These are phyloP conservation scores for Listronotus oregonensis DNA, from an alignment of 1,140 invertebrate species.

Conservation along the genomic window DNA sequence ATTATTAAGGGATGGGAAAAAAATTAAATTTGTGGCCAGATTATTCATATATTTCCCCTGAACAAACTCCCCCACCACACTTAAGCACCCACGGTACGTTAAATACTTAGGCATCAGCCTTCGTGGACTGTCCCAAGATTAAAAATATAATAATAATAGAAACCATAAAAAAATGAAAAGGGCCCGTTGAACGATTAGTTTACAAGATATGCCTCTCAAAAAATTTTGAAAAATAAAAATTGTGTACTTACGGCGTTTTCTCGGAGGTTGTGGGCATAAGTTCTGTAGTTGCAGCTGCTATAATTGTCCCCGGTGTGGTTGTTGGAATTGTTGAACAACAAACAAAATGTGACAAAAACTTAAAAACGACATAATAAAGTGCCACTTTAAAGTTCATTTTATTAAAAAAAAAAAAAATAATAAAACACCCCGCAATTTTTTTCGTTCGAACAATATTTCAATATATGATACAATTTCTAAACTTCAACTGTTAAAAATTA, in stretches of 20 bases:
- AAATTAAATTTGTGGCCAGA: too few species aligned
- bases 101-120: too few species aligned
- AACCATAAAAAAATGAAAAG: too few species aligned
- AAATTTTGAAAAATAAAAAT: background rate
- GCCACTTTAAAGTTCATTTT: slow-evolving; percentile 24
- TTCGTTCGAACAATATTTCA: slow-evolving; percentile 14
- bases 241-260: slow-evolving; percentile 39
- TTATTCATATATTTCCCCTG: too few species aligned
- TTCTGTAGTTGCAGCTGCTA: slow-evolving; percentile 35
- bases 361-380: slow-evolving; percentile 27
- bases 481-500: slow-evolving; percentile 27
- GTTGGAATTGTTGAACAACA: slow-evolving; percentile 14
- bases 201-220: too few species aligned
- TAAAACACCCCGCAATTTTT: slow-evolving; percentile 20
- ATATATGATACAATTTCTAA: slow-evolving; percentile 19
- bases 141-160: background rate
- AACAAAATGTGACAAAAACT: slow-evolving; percentile 23
- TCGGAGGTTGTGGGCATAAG: slow-evolving; percentile 17
- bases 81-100: too few species aligned
- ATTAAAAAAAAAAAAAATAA: background rate
- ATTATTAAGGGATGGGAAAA: too few species aligned
- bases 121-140: too few species aligned
- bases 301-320: slow-evolving; percentile 22
- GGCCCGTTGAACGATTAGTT: too few species aligned
- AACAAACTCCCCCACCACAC: too few species aligned